Evolutionary conservation across 1,140 invertebrate genomes (phyloP).

Genomic region (Carposina sasakii): DNA sequence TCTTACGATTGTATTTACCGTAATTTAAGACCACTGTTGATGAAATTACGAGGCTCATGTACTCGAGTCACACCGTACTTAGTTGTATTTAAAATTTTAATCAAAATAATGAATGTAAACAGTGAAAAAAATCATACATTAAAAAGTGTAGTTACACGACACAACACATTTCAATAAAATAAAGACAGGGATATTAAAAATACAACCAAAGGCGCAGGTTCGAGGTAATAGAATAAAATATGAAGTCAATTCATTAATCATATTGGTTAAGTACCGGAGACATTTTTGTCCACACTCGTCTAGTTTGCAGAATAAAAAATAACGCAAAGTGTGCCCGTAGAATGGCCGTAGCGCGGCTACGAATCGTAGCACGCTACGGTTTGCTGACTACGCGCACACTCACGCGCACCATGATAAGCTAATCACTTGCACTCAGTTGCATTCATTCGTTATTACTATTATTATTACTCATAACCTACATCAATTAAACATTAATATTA

Average conservation of each 20-base stretch:
- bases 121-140: slow-evolving; percentile 56
- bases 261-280: slow-evolving; percentile 65
- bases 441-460: slow-evolving; percentile 68
- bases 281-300: slow-evolving; percentile 50
- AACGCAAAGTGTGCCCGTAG: slow-evolving; percentile 21
- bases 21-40: slow-evolving; percentile 68
- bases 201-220: slow-evolving; percentile 65
- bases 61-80: slow-evolving; percentile 61
- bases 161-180: slow-evolving; percentile 60
- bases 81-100: slow-evolving; percentile 67
- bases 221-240: slow-evolving; percentile 68
- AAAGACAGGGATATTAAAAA: slow-evolving; percentile 67
- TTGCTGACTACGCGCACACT: slow-evolving; percentile 18
- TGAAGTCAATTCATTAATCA: slow-evolving; percentile 72
- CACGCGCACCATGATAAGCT: slow-evolving; percentile 36
- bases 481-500: slow-evolving; percentile 73
- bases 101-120: slow-evolving; percentile 56
- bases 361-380: slow-evolving; percentile 6
- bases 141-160: slow-evolving; percentile 48
- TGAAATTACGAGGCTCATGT: slow-evolving; percentile 49
- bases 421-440: slow-evolving; percentile 60
- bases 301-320: slow-evolving; percentile 41
- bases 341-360: slow-evolving; percentile 16
- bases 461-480: slow-evolving; percentile 70
- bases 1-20: slow-evolving; percentile 69